Conservation (phyloP, 2,888 invertebrate genomes). For the Coenonympha glycerion region DNA sequence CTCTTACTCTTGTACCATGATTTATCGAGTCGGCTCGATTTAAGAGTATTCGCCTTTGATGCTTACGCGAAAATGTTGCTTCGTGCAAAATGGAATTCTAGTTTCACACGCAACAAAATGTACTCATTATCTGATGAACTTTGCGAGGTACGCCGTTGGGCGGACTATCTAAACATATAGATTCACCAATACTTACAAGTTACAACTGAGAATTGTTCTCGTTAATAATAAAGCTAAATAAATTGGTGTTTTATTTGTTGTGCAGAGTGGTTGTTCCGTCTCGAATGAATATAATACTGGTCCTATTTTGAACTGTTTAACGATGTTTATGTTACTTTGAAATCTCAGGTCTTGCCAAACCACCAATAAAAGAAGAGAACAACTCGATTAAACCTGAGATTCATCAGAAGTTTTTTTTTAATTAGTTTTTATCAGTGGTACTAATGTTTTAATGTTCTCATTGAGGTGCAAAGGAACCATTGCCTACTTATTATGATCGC, state of each 20-base stretch:
- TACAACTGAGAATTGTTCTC: conserved; percentile 17
- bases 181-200: conserved; percentile 21
- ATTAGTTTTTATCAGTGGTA: too few species aligned
- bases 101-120: conserved; percentile 77
- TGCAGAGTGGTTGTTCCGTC: too few species aligned
- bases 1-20: conserved; percentile 31
- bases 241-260: background rate
- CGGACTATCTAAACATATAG: conserved; percentile 36
- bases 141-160: conserved; percentile 44
- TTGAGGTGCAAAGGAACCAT: too few species aligned
- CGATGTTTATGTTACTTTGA: too few species aligned
- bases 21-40: conserved; percentile 47
- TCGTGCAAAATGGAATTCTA: conserved; percentile 72
- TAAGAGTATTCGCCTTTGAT: conserved; percentile 55
- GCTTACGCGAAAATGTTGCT: conserved; percentile 55
- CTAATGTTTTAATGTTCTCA: too few species aligned
- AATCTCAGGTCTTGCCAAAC: too few species aligned
- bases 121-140: conserved; percentile 73
- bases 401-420: too few species aligned
- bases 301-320: too few species aligned
- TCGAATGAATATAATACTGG: too few species aligned
- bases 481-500: too few species aligned
- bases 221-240: conserved; percentile 8
- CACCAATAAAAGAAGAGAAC: too few species aligned
- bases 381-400: too few species aligned